Evolutionary conservation across 2,888 invertebrate genomes (phyloP).

Genomic region (Clistopyga incitator): DNA sequence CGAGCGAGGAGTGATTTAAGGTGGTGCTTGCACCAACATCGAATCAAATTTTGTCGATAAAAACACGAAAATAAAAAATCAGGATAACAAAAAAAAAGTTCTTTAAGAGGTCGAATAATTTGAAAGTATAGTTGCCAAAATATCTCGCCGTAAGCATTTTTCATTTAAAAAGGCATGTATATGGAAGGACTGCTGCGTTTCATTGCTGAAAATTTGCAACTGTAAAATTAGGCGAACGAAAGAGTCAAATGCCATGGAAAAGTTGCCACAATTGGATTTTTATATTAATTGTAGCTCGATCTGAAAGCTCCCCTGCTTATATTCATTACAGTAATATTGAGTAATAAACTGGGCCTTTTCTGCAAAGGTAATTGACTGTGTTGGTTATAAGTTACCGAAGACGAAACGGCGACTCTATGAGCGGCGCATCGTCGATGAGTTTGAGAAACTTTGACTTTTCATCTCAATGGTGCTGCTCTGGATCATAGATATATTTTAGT

Average conservation of each 20-base stretch:
- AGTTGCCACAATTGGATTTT: not conserved
- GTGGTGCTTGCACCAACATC: too few relatives aligned
- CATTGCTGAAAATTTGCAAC: too few relatives aligned
- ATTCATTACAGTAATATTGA: conserved; percentile 1
- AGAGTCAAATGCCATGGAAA: not conserved
- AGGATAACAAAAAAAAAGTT: too few relatives aligned
- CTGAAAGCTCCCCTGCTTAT: not conserved
- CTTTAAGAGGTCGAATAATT: too few relatives aligned
- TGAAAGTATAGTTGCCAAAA: too few relatives aligned
- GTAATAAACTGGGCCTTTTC: not conserved
- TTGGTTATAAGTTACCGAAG: not conserved
- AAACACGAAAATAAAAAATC: too few relatives aligned
- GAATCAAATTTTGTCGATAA: too few relatives aligned
- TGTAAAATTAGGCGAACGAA: not conserved
- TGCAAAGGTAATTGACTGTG: not conserved
- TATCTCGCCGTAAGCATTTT: too few relatives aligned
- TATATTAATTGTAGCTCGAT: conserved; percentile 32
- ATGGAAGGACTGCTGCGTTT: too few relatives aligned
- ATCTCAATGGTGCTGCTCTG: conserved; percentile 46
- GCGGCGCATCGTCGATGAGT: conserved; percentile 51
- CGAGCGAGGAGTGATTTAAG: not conserved
- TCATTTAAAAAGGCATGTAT: too few relatives aligned
- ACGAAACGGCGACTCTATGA: conserved; percentile 22
- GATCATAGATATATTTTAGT: not conserved
- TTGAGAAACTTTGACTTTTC: conserved; percentile 61